Conservation (phyloP, 2,797 vertebrate genomes). For the Erpetoichthys calabaricus region DNA sequence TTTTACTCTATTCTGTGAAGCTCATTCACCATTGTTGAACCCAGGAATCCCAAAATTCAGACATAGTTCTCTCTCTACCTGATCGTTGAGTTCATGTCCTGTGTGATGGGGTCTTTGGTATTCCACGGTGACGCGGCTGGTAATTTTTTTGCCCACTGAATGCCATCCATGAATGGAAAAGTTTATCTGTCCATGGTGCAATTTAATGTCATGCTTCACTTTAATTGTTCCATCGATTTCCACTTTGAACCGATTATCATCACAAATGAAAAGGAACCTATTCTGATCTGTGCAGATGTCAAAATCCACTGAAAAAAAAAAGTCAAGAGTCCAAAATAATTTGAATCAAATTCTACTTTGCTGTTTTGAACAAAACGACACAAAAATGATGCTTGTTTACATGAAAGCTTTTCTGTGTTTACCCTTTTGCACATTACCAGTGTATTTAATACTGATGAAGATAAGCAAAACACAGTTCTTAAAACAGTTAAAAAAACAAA, state of each 20-base stretch:
- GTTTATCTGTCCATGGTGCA: slow-evolving; percentile 26
- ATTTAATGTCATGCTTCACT: slow-evolving; percentile 25
- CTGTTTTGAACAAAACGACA: no score
- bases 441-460: no score
- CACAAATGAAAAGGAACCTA: slow-evolving; percentile 16
- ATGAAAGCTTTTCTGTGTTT: no score
- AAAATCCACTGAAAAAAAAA: slow-evolving; percentile 33
- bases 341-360: no score
- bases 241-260: slow-evolving; percentile 29
- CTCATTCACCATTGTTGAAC: no score
- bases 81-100: not conserved
- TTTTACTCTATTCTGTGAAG: not conserved
- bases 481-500: no score
- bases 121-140: slow-evolving; percentile 23
- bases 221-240: slow-evolving; percentile 28
- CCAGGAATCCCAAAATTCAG: no score
- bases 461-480: no score
- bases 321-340: not conserved
- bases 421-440: no score
- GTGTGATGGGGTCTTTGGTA: slow-evolving; percentile 7
- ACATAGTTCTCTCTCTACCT: not conserved
- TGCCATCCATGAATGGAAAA: slow-evolving; percentile 33
- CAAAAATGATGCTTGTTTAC: no score
- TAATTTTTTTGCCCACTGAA: slow-evolving; percentile 24
- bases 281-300: slow-evolving; percentile 28